These are phyloP conservation scores for Pleuronectes platessa DNA, from an alignment of 2,113 vertebrate genomes.

Conservation along the genomic window DNA sequence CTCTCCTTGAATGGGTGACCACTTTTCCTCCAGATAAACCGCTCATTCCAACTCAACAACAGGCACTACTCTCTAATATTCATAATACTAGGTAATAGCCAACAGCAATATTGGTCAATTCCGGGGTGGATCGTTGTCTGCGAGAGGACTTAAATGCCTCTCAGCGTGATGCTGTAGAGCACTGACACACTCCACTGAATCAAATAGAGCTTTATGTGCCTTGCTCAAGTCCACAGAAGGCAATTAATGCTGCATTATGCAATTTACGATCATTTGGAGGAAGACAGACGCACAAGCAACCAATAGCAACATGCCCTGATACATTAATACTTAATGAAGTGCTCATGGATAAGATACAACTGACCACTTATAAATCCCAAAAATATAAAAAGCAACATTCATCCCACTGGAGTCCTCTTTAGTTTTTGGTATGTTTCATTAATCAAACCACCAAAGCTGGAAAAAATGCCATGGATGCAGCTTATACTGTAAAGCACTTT, in stretches of 20 bases:
- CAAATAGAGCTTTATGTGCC: constrained; percentile 4
- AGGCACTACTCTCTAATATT: constrained; percentile 45
- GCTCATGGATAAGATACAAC: background rate
- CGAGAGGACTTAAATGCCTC: constrained; percentile 18
- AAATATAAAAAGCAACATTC: background rate
- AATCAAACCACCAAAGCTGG: background rate
- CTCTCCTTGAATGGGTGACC: constrained; percentile 7
- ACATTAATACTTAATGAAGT: background rate
- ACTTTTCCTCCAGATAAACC: constrained; percentile 41
- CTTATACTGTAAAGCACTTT: too few relatives aligned
- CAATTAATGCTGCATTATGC: constrained; percentile 12
- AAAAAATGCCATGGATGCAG: background rate
- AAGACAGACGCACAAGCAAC: background rate
- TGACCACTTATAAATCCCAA: background rate
- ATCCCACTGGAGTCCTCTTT: background rate
- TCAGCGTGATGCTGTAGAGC: constrained; percentile 10
- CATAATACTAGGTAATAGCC: constrained; percentile 45
- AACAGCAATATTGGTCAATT: constrained; percentile 5
- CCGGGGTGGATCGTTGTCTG: constrained; percentile 20
- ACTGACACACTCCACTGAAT: constrained; percentile 4
- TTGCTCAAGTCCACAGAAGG: background rate
- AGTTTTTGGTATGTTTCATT: background rate
- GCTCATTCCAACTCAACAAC: constrained; percentile 35
- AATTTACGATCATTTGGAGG: background rate
- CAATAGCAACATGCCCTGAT: background rate